Conservation (phyloP, 2,888 invertebrate species). For the Orchesellides sinensis region DNA sequence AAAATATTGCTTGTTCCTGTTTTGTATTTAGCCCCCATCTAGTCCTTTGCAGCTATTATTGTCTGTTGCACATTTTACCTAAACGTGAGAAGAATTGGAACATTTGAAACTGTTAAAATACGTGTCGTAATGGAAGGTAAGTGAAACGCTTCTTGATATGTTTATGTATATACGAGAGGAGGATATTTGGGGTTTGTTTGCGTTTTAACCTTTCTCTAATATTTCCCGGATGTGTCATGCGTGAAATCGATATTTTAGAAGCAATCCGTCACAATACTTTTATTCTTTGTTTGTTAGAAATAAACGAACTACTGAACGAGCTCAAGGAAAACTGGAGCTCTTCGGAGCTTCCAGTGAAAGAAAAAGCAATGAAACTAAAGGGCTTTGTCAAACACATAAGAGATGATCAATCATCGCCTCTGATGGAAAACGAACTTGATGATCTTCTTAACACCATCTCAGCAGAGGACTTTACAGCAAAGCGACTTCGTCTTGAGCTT, state of each 20-base stretch:
- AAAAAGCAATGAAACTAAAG: conserved; percentile 51
- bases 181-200: too few species aligned
- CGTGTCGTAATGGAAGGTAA: conserved; percentile 49
- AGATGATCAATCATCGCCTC: conserved; percentile 41
- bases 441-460: conserved; percentile 59
- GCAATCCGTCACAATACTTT: too few species aligned
- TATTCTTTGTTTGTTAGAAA: conserved; percentile 37
- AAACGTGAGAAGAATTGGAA: neutral
- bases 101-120: conserved; percentile 9
- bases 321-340: conserved; percentile 54
- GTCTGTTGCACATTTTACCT: too few species aligned
- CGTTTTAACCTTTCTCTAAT: too few species aligned
- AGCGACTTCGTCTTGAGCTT: conserved; percentile 56
- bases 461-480: conserved; percentile 56
- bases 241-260: too few species aligned
- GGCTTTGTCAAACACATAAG: conserved; percentile 41
- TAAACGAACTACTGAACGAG: conserved; percentile 41
- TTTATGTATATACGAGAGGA: too few species aligned
- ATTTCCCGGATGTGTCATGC: too few species aligned
- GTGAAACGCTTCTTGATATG: too few species aligned
- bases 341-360: conserved; percentile 52
- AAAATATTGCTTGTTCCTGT: too few species aligned
- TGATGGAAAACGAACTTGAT: conserved; percentile 58
- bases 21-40: too few species aligned
- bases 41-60: too few species aligned